phyloP scores from a whole-genome alignment of 1,140 invertebrate species.

The Brachionus manjavacas region DNA sequence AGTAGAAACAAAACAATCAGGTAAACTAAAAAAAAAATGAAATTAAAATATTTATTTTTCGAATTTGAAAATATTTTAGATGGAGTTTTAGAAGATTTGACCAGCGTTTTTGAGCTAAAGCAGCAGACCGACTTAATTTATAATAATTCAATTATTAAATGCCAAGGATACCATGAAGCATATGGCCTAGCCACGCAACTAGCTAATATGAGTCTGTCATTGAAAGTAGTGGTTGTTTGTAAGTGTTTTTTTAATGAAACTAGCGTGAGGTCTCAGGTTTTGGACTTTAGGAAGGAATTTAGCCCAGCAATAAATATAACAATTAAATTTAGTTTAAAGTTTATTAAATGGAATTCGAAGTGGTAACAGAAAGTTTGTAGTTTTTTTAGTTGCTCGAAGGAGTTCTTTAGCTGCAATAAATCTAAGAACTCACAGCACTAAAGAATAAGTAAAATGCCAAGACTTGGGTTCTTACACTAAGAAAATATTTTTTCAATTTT shows the following conservation, averaged over 20 bases:
- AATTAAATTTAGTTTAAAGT: no score
- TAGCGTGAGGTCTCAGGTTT: no score
- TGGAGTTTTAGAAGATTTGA: slow-evolving; percentile 16
- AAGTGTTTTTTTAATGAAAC: neutral
- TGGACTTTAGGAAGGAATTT: no score
- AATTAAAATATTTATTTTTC: neutral
- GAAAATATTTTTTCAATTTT: neutral
- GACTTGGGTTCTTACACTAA: neutral
- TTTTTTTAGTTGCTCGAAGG: no score
- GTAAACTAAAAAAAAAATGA: neutral
- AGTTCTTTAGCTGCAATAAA: no score
- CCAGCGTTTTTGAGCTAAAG: slow-evolving; percentile 23
- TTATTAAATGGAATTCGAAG: no score
- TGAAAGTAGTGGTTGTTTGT: slow-evolving; percentile 39
- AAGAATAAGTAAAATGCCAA: no score
- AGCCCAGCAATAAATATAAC: no score
- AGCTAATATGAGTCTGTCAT: slow-evolving; percentile 4
- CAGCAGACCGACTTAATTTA: slow-evolving; percentile 29
- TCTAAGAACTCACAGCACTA: no score
- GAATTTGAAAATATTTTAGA: neutral
- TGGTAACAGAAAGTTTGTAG: no score
- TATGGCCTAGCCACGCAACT: neutral
- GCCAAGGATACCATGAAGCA: slow-evolving; percentile 33
- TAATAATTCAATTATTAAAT: slow-evolving; percentile 39
- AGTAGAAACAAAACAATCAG: slow-evolving; percentile 30